Evolutionary conservation across 2,113 vertebrate species (phyloP).

Genomic region (Mixornis gularis): DNA sequence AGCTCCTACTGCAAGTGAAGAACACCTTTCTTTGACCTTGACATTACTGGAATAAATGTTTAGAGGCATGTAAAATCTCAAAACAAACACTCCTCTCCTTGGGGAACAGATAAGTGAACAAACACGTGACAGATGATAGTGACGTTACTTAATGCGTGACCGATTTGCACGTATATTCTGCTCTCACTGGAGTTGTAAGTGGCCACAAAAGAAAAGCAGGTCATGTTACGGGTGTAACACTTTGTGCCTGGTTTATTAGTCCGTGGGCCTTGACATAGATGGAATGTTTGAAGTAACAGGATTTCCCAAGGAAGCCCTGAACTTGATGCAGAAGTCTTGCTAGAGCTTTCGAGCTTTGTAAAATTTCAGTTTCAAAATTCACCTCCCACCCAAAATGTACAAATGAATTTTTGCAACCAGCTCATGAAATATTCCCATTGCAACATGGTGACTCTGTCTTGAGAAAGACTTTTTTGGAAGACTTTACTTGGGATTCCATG

Average conservation of each 20-base stretch:
- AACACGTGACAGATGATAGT: neutral
- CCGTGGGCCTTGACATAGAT: neutral
- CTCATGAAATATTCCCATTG: neutral
- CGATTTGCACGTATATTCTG: neutral
- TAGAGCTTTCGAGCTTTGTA: neutral
- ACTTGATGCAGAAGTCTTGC: neutral
- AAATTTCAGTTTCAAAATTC: neutral
- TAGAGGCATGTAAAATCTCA: neutral
- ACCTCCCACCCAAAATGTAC: neutral
- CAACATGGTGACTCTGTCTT: neutral
- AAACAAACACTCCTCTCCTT: neutral
- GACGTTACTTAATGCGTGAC: neutral
- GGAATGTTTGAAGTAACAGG: neutral
- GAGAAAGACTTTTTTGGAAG: neutral
- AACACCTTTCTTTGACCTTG: slow-evolving; percentile 25
- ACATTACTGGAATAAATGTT: slow-evolving; percentile 1
- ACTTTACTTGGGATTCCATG: neutral
- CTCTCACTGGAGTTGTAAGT: neutral
- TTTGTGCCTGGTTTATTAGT: neutral
- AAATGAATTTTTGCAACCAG: neutral
- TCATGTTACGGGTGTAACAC: neutral
- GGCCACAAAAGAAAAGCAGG: neutral
- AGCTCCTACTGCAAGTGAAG: neutral
- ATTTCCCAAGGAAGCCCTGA: neutral
- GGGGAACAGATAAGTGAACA: neutral